Evolutionary conservation across 2,797 vertebrate genomes (phyloP), one percentile per base, ranked within the genome.

Genomic region (Neopelma chrysocephalum): DNA sequence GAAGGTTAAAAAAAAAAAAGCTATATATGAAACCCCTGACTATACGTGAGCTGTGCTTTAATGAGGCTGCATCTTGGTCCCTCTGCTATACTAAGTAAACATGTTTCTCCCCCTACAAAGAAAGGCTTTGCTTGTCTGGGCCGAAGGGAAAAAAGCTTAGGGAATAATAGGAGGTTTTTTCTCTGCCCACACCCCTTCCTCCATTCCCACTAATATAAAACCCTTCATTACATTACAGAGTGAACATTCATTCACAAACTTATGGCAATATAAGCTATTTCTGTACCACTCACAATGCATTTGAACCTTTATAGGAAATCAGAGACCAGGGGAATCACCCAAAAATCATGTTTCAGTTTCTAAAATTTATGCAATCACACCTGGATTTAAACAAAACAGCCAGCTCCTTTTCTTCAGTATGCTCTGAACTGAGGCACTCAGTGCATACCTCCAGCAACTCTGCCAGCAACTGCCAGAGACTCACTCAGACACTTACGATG

Each of bases 1-100:
- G 91, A 97, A 83, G 76, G 89, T 94, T 87, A 80, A 92, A 93
- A 78, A 66, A 94, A 91, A 91, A 87, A 82, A 84, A 60, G 73
- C 92, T 94, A 72, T 92, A 89, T 95, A 92, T 90, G 93, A 96
- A 96, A 94, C 91, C 86, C 81, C 90, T 42, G 9, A 82, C 88
- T 87, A 85, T 87, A 95, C 60, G 80, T 98, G 97, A 97, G 96
- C 75, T 82, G 97, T 87, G 94, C 97, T 96, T 96, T 94, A 98
- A 98, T 95, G 84, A 97, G 60, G 83, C 64, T 60, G 42, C 83
- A 83, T 95, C 87, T 93, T 71, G 51, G 91, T 93, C 83, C 57
- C 85, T 93, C 76, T 87, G 89, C 87, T 92, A 19, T 71, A 81
- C 79, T 94, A 89, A 82, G 93, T 95, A 91, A 90, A 94, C 86